Base-by-base conservation (phyloP, 2,113 vertebrate species). In the Crotalus viridis region DNA sequence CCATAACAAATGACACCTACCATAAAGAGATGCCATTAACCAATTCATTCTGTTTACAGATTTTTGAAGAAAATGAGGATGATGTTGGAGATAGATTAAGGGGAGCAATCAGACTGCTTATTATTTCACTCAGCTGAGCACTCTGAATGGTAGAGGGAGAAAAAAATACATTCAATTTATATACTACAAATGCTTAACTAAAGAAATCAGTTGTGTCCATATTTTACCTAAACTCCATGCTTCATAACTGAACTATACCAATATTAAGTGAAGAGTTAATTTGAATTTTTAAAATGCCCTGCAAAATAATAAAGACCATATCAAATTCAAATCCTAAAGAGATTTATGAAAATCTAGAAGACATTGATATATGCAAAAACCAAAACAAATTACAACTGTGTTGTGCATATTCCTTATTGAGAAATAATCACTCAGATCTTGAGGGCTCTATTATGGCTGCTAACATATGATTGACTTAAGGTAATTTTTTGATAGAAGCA, bases 51-150 rank as follows among this genome's bases (percentile, higher is more conserved):
- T 97, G 98, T 91, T 89, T 95, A 89, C 97, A 96, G 7, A 97
- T 81, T 96, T 98, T 99, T 87, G 97, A 95, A 6, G 97, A 97
- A 43, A 97, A 96, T 28, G 98, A 97, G 90, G 98, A 98, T 89
- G 97, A 97, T 89, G 97, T 94, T 69, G 98, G 98, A 54, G 98
- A 98, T 61, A 98, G 97, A 96, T 94, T 97, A 94, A 98, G 98
- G 19, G 99, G 99, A 89, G 98, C 94, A 96, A 99, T 98, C 93
- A 99, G 97, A 95, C 98, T 99, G 97, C 98, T 99, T 94, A 99
- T 98, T 91, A 99, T 98, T 97, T 98, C 98, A 95, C 98, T 99
- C 94, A 99, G 96, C 95, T 99, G 98, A 5, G 98, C 98, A 54
- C 99, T 99, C 99, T 99, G 98, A 39, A 97, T 97, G 92, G 93